These are phyloP conservation scores for Lichenostomus cassidix DNA, from an alignment of 2,113 vertebrate genomes.

Conservation along the genomic window DNA sequence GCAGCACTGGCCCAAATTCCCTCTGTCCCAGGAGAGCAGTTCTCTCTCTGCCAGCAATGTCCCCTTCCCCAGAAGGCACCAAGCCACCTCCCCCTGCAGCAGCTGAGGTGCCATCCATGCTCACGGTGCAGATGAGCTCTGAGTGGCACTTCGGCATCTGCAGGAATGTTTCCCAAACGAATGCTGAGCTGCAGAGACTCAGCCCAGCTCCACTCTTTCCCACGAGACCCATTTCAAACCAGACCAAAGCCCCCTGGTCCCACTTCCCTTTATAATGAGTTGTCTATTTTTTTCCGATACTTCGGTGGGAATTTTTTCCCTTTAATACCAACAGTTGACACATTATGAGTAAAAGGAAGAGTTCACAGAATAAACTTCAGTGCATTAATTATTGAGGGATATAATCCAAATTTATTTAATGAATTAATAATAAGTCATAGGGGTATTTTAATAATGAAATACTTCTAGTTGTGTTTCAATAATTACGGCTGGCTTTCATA, in stretches of 20 bases:
- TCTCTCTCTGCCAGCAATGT: not conserved
- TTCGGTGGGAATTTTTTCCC: not conserved
- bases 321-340: conserved; percentile 18
- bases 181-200: not conserved
- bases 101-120: fast-evolving
- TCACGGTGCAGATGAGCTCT: fast-evolving
- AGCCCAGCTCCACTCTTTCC: not conserved
- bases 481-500: conserved; percentile 84
- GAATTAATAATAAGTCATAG: conserved; percentile 86
- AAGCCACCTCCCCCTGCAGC: not conserved
- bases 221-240: not conserved
- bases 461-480: conserved; percentile 86
- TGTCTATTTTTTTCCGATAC: not conserved
- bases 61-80: not conserved
- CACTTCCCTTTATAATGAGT: not conserved
- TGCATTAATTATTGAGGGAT: conserved; percentile 85
- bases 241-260: not conserved
- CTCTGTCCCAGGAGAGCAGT: not conserved
- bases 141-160: not conserved
- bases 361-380: conserved; percentile 54
- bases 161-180: not conserved
- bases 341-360: conserved; percentile 50
- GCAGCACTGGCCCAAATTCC: fast-evolving
- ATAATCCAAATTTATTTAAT: conserved; percentile 87
- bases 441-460: conserved; percentile 91